Base-by-base conservation (phyloP, 2,888 invertebrate genomes). In the Opisthograptis luteolata region DNA sequence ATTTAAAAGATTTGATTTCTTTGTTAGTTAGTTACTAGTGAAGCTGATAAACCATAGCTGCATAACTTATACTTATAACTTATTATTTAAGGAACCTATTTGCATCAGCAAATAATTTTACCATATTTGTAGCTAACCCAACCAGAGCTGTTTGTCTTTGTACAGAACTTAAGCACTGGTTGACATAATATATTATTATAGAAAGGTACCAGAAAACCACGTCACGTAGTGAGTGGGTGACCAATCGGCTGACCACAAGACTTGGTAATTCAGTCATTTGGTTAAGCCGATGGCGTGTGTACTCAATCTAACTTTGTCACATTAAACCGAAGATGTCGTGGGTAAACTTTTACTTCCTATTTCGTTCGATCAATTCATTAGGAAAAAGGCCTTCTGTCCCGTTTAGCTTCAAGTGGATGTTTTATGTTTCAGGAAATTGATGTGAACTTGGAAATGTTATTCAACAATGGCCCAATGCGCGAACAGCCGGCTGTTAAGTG, bases 211-310 rank as follows among this genome's bases (percentile, higher is more conserved):
- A 27, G 10, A 10, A 17, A 40, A 28, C 20, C 39, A 17, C 19
- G 13, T 40, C 39, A 40, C 39, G 28, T 20, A 30, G 25, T 4
- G 39, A 27, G 28, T 30, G 39, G 39, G 28, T 15, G 14, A n/a
- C 2, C 27, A 3, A 40, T 28, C 19, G 32, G 3, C 15, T 19
- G 8, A 27, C 9, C 10, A 27, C 9, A 27, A 15, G 9, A 20
- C 14, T 30, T 30, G 3, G 2, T 14, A 27, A 37, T 14, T 9
- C 10, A 9, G 15, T 3, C n/a, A 20, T 40, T 30, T 12, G 39
- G 20, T 40, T 27, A 28, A 27, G 3, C 10, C 25, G 0, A 15
- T 20, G 20, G 20, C 20, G 19, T 20, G 20, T 19, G n/a, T n/a
- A n/a, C n/a, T n/a, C n/a, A 34, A 34, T 34, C 19, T 12, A 9